A percentile compares a stretch with the other conserved stretches of the same genome.
Conservation (phyloP, 2,113 vertebrate species). For the Vombatus ursinus region DNA sequence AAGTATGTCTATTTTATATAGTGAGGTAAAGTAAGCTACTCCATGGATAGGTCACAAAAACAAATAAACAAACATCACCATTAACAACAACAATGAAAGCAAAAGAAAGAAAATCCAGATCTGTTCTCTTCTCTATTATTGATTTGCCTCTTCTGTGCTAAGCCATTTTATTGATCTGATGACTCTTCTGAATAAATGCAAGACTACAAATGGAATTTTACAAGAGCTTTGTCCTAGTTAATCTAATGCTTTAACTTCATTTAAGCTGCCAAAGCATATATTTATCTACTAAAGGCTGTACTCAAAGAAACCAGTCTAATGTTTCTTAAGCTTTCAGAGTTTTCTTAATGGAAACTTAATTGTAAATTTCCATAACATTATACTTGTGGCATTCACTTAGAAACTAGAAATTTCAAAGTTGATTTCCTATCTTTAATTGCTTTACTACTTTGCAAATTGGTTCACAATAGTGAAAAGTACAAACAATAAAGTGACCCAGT, state of each 20-base stretch:
- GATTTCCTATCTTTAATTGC: slow-evolving; percentile 46
- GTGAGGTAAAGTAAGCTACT: slow-evolving; percentile 40
- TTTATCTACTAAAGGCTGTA: slow-evolving; percentile 60
- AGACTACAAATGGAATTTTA: slow-evolving; percentile 67
- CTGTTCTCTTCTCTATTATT: slow-evolving; percentile 41
- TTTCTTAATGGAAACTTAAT: slow-evolving; percentile 14
- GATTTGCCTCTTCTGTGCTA: slow-evolving; percentile 35
- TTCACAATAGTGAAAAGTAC: not conserved
- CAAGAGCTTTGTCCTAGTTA: slow-evolving; percentile 54
- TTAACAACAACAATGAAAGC: slow-evolving; percentile 5
- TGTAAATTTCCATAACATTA: slow-evolving; percentile 37
- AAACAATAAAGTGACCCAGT: slow-evolving; percentile 15
- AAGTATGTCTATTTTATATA: slow-evolving; percentile 15
- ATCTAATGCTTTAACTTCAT: slow-evolving; percentile 62
- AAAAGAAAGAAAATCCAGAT: slow-evolving; percentile 29
- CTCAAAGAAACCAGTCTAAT: slow-evolving; percentile 41
- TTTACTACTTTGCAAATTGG: slow-evolving; percentile 53
- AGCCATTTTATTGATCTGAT: slow-evolving; percentile 32
- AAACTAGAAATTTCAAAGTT: slow-evolving; percentile 58
- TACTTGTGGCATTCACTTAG: slow-evolving; percentile 7
- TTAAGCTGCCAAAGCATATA: slow-evolving; percentile 72
- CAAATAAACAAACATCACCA: not conserved
- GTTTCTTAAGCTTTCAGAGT: slow-evolving; percentile 22
- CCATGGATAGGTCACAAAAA: slow-evolving; percentile 33
- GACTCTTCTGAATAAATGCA: slow-evolving; percentile 40